Evolutionary conservation across 2,888 invertebrate species (phyloP), one percentile per base, ranked within the genome.

Genomic region (Phrixothrix hirtus): DNA sequence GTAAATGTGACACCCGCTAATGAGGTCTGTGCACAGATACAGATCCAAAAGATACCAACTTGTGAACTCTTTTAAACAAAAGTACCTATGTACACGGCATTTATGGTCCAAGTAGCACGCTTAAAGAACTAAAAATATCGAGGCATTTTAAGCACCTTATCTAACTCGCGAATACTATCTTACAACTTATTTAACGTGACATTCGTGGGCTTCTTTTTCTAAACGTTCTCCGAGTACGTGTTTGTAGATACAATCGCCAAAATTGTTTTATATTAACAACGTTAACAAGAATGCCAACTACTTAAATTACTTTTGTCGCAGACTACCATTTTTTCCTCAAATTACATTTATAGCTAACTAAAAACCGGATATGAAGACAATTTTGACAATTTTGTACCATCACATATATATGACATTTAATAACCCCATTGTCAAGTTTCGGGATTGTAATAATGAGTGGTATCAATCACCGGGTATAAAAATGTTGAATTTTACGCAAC

Each of bases 1-100:
- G 67, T 65, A 66, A 67, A 67, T 67, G 67, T 65, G 67, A 67
- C 67, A 66, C 64, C 64, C 65, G 61, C 66, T 67, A 67, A 67
- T 66, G 67, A 67, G 67, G 64, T 65, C 62, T 59, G 59, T 57
- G 51, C 45, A 26, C 54, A 62, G 60, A 61, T 62, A 62, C 58
- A 60, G 62, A 62, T 62, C 60, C 60, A 55, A 55, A 56, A 55
- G 58, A 57, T 50, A 46, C 50, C 46, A 43, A 48, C 50, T 55
- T 55, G 56, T 51, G 48, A 55, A 58, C 57, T 47, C 54, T 55
- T 57, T 54, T 55, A 58, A 60, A 57, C 60, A 59, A 53, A 55
- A 42, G 56, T 41, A 36, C 16, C 17, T 11, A 14, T 17, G 35
- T 39, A 34, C 43, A 32, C 29, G 32, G 39, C 41, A 26, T 39